Percentiles rank a stretch among this genome's conserved stretches.
phyloP scores from a whole-genome alignment of 2,113 vertebrate genomes.

The Collichthys lucidus region DNA sequence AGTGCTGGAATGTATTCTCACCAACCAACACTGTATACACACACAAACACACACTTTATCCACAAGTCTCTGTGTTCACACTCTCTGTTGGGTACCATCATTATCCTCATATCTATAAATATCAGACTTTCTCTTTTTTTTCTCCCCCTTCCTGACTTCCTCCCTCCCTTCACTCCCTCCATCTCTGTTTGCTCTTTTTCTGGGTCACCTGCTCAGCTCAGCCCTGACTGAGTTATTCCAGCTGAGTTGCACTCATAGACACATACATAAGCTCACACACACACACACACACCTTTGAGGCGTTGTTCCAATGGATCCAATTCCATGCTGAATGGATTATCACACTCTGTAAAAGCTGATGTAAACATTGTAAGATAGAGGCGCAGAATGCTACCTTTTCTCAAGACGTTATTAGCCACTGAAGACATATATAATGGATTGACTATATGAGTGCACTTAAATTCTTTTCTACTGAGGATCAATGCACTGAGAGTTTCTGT shows the following conservation, averaged over 20 bases:
- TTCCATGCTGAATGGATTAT: slow-evolving; percentile 58
- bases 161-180: slow-evolving; percentile 54
- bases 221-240: slow-evolving; percentile 67
- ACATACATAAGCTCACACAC: slow-evolving; percentile 23
- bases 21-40: background rate
- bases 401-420: background rate
- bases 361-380: slow-evolving; percentile 29
- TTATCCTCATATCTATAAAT: slow-evolving; percentile 79
- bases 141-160: slow-evolving; percentile 4
- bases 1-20: slow-evolving; percentile 51
- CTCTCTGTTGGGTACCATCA: slow-evolving; percentile 64
- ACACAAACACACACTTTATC: slow-evolving; percentile 49
- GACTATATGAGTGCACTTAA: slow-evolving; percentile 5
- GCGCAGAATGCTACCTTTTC: slow-evolving; percentile 4
- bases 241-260: slow-evolving; percentile 63
- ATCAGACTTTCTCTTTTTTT: slow-evolving; percentile 59
- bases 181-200: slow-evolving; percentile 69
- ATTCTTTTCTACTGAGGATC: slow-evolving; percentile 19
- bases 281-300: slow-evolving; percentile 24
- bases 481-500: background rate
- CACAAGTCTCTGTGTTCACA: slow-evolving; percentile 52
- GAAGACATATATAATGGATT: background rate
- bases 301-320: slow-evolving; percentile 38
- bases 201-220: slow-evolving; percentile 77
- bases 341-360: slow-evolving; percentile 53